phyloP scores from a whole-genome alignment of 2,797 vertebrate genomes.

The Premnoplex brunnescens region DNA sequence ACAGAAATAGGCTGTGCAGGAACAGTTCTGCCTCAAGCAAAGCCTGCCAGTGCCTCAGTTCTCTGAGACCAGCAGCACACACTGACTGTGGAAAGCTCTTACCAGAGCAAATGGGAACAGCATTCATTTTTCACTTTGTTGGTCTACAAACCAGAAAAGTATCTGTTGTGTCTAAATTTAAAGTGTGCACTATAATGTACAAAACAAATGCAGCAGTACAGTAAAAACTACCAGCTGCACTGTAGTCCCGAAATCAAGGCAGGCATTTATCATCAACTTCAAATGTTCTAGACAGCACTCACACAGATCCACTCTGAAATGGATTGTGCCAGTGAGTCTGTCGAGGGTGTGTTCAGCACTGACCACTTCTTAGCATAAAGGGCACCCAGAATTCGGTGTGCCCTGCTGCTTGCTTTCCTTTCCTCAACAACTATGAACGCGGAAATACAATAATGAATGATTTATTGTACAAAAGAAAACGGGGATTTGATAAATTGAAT shows the following conservation, averaged over 20 bases:
- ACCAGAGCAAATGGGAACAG: background rate
- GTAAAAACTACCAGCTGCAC: slow-evolving; percentile 25
- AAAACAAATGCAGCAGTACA: background rate
- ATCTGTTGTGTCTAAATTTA: background rate
- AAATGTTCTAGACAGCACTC: background rate
- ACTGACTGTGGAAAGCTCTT: background rate
- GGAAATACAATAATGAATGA: background rate
- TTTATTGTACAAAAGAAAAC: background rate
- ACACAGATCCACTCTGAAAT: background rate
- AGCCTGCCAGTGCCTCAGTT: background rate
- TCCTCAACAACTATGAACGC: background rate
- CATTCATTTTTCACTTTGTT: background rate
- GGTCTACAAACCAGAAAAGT: background rate
- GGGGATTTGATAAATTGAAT: background rate
- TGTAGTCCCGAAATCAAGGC: slow-evolving; percentile 42
- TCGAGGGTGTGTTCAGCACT: background rate
- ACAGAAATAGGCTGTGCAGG: background rate
- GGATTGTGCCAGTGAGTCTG: background rate
- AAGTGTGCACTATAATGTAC: background rate
- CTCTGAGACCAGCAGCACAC: background rate
- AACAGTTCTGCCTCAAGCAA: background rate
- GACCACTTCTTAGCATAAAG: slow-evolving; percentile 13
- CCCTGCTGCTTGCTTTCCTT: background rate
- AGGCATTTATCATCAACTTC: slow-evolving; percentile 1
- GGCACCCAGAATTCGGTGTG: background rate